Base-by-base conservation (phyloP, 2,888 invertebrate species). In the Cephus rjabovi region DNA sequence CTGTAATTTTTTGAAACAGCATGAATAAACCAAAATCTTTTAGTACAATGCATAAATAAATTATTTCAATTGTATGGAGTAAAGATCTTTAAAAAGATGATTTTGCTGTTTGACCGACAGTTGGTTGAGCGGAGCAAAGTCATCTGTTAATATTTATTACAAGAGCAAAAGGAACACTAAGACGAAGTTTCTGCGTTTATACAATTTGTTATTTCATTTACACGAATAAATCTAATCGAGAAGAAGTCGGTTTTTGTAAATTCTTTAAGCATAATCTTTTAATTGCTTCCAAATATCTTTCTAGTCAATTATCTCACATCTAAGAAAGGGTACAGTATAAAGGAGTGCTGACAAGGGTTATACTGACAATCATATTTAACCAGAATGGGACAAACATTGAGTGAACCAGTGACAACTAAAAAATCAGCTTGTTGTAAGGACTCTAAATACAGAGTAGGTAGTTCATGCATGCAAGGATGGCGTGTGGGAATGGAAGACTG, bases 391-490 rank as follows among this genome's bases (percentile, higher is more conserved):
- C 99, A 99, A 93, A 98, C 98, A 87, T 93, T 99, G 83, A 98
- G 98, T 80, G 99, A 99, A 93, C 99, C 99, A 73, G 96, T 99
- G 83, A 99, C 99, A 37, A 94, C 95, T 83, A 97, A 97, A 92
- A 96, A 96, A 89, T 96, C 97, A 0, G 94, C 96, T 12, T 95
- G 95, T 91, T 96, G 96, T 87, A 95, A 96, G 90, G 96, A 97
- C 90, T 92, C 93, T 37, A 93, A 94, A 69, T 94, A 93, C 83
- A 92, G 94, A 86, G 98, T 99, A 9, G 99, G 98, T n/a, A 97
- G 98, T 1, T 98, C 98, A 33, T 98, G 97, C 90, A 99, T 99
- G 99, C 99, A 99, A 92, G 99, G 99, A 91, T 99, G 99, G 99
- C 93, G 99, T 82, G 96, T 98, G 79, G 97, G 97, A 84, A 99